These are phyloP conservation scores for Hyles lineata DNA, from an alignment of 2,888 invertebrate genomes.

Conservation along the genomic window DNA sequence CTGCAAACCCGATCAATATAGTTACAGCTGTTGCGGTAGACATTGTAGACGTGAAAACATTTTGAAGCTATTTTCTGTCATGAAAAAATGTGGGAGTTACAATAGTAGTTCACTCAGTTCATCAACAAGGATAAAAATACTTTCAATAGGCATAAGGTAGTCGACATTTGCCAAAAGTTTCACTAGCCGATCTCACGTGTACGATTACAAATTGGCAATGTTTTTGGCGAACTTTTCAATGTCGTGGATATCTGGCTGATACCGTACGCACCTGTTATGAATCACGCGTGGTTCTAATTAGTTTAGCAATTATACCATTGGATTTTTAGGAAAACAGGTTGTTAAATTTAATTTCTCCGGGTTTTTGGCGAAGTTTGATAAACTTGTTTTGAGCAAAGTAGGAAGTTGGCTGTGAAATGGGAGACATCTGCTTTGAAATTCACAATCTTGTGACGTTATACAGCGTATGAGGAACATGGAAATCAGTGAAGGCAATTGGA, in stretches of 20 bases:
- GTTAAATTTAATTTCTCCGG: too few relatives aligned
- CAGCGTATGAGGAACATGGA: too few relatives aligned
- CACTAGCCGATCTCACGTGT: neutral
- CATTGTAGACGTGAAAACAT: neutral
- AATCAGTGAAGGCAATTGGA: too few relatives aligned
- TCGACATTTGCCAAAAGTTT: slow-evolving; percentile 1
- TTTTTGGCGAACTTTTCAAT: slow-evolving; percentile 27
- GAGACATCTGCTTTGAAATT: too few relatives aligned
- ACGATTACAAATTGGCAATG: slow-evolving; percentile 27
- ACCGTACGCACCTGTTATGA: slow-evolving; percentile 11
- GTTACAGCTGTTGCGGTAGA: neutral
- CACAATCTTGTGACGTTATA: too few relatives aligned
- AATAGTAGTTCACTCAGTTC: neutral
- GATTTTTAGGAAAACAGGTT: neutral
- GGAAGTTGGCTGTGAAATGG: too few relatives aligned
- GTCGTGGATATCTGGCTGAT: slow-evolving; percentile 23
- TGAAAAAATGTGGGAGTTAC: too few relatives aligned
- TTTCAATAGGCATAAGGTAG: neutral
- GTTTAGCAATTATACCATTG: neutral
- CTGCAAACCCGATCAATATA: too few relatives aligned
- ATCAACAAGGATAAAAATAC: neutral
- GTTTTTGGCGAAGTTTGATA: too few relatives aligned
- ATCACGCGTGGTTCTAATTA: slow-evolving; percentile 8
- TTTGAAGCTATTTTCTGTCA: too few relatives aligned
- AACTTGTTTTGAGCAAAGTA: too few relatives aligned